Percentiles rank a stretch among this genome's conserved stretches.
phyloP scores from a whole-genome alignment of 2,888 invertebrate genomes.

The Synanthedon formicaeformis region DNA sequence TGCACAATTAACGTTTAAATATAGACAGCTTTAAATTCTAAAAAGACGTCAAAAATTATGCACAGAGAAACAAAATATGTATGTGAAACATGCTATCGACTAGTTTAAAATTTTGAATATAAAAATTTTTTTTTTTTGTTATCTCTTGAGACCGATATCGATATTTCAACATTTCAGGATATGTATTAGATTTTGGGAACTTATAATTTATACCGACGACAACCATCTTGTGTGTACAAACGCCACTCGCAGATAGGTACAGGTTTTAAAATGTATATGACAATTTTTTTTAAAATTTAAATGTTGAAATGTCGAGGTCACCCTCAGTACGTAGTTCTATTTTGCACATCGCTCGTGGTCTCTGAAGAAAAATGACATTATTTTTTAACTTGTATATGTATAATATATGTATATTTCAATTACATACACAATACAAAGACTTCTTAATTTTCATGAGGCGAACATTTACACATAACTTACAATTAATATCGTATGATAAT shows the following conservation, averaged over 20 bases:
- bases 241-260: neutral
- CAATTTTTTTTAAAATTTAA: neutral
- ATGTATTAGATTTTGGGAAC: constrained; percentile 47
- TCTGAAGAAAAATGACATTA: constrained; percentile 62
- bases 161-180: constrained; percentile 55
- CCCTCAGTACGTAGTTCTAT: constrained; percentile 30
- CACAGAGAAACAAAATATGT: constrained; percentile 37
- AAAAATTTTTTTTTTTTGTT: constrained; percentile 50
- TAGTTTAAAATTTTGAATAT: constrained; percentile 66
- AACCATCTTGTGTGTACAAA: neutral
- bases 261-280: neutral
- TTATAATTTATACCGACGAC: constrained; percentile 2
- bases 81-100: constrained; percentile 56
- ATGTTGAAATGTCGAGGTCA: constrained; percentile 54
- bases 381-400: constrained; percentile 55
- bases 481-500: constrained; percentile 60
- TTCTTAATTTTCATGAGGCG: constrained; percentile 65
- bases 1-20: constrained; percentile 51
- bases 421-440: constrained; percentile 69
- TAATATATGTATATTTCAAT: constrained; percentile 69
- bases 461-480: constrained; percentile 65
- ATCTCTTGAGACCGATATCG: constrained; percentile 38
- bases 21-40: constrained; percentile 47
- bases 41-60: constrained; percentile 61
- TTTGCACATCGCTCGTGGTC: constrained; percentile 55